phyloP scores from a whole-genome alignment of 2,113 vertebrate species.

The Thymallus thymallus region DNA sequence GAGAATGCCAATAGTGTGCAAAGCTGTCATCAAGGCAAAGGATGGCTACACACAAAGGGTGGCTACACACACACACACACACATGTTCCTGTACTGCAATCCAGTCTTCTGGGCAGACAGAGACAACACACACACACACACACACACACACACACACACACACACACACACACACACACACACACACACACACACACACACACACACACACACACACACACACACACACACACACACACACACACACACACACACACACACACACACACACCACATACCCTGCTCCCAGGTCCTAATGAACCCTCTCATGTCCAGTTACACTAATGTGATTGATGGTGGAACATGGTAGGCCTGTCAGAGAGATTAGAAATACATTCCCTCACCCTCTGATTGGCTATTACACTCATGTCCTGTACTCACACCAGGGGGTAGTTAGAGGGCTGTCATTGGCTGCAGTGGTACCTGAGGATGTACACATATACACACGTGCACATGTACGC shows the following conservation, averaged over 20 bases:
- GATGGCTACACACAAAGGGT: neutral
- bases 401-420: no score
- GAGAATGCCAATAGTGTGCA: no score
- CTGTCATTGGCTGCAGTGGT: no score
- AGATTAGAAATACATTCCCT: slow-evolving; percentile 38
- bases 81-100: neutral
- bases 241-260: no score
- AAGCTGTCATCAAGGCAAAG: no score
- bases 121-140: no score
- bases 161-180: no score
- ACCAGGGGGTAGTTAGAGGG: no score
- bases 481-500: neutral
- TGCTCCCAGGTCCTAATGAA: slow-evolving; percentile 31
- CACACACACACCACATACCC: neutral
- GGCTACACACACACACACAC: slow-evolving; percentile 10
- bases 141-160: no score
- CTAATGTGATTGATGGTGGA: slow-evolving; percentile 54
- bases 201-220: no score
- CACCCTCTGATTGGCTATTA: slow-evolving; percentile 3
- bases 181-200: neutral
- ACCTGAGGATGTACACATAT: neutral
- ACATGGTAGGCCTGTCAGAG: slow-evolving; percentile 35
- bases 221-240: no score
- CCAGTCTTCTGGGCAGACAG: no score
- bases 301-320: slow-evolving; percentile 39